Conservation (phyloP, 2,797 vertebrate genomes). For the Chrysocyon brachyurus region DNA sequence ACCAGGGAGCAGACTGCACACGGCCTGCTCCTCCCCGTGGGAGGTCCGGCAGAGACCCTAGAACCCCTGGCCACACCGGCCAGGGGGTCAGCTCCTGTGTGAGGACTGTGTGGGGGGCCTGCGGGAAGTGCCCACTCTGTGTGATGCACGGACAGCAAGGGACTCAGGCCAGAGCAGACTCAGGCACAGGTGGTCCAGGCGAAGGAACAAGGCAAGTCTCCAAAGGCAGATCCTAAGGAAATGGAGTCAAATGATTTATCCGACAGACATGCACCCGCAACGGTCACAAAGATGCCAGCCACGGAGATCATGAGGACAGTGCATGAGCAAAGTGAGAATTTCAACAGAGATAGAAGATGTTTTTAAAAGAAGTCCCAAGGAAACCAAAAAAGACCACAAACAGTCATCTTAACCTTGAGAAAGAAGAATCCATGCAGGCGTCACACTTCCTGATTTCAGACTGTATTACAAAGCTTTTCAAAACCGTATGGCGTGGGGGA, state of each 20-base stretch:
- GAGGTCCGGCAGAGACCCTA: neutral
- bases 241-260: fast-evolving
- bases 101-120: fast-evolving
- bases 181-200: too few species aligned
- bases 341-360: neutral
- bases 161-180: neutral
- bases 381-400: neutral
- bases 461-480: neutral
- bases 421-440: neutral
- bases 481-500: fast-evolving
- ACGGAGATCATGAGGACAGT: fast-evolving
- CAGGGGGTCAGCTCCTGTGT: fast-evolving
- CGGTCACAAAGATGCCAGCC: fast-evolving
- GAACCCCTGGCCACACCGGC: fast-evolving
- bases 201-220: neutral
- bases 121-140: neutral
- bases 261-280: fast-evolving
- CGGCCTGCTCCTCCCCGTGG: neutral
- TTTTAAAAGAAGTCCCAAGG: neutral
- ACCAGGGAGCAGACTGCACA: neutral
- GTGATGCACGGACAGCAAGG: fast-evolving
- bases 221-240: neutral
- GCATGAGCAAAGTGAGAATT: neutral
- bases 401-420: neutral
- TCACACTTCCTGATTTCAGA: neutral